Evolutionary conservation across 2,888 invertebrate genomes (phyloP).

Genomic region (Crocallis elinguaria): DNA sequence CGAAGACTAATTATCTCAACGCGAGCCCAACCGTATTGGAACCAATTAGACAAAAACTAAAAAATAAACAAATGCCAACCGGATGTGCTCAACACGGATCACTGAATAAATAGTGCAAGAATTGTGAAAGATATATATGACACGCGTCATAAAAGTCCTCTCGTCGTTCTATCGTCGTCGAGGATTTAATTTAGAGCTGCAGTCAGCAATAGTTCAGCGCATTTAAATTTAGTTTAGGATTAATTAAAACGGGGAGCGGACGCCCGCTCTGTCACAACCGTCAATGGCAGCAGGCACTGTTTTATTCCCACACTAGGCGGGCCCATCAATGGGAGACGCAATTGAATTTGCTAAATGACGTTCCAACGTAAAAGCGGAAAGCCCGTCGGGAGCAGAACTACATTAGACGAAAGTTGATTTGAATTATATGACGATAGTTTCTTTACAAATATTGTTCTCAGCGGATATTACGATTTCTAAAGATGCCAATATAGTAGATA

Average conservation of each 20-base stretch:
- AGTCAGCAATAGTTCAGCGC: constrained; percentile 56
- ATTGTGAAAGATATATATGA: constrained; percentile 53
- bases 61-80: constrained; percentile 32
- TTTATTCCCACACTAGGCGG: constrained; percentile 68
- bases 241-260: constrained; percentile 68
- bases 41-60: constrained; percentile 29
- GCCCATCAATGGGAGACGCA: constrained; percentile 67
- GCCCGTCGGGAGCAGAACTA: background rate
- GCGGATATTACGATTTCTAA: no score
- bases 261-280: constrained; percentile 67
- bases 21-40: constrained; percentile 4
- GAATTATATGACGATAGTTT: background rate
- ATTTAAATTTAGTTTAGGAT: constrained; percentile 79
- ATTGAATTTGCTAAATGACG: constrained; percentile 80
- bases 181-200: constrained; percentile 58
- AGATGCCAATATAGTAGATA: no score
- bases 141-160: constrained; percentile 49
- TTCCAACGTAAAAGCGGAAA: constrained; percentile 43
- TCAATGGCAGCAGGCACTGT: constrained; percentile 74
- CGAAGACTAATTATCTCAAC: constrained; percentile 1
- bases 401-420: background rate
- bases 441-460: no score
- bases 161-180: constrained; percentile 49
- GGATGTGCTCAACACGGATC: constrained; percentile 34
- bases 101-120: constrained; percentile 34